Percentiles rank a stretch among this genome's conserved stretches.
These are phyloP conservation scores for Agriopis aurantiaria DNA, from an alignment of 2,888 invertebrate species.

Conservation along the genomic window DNA sequence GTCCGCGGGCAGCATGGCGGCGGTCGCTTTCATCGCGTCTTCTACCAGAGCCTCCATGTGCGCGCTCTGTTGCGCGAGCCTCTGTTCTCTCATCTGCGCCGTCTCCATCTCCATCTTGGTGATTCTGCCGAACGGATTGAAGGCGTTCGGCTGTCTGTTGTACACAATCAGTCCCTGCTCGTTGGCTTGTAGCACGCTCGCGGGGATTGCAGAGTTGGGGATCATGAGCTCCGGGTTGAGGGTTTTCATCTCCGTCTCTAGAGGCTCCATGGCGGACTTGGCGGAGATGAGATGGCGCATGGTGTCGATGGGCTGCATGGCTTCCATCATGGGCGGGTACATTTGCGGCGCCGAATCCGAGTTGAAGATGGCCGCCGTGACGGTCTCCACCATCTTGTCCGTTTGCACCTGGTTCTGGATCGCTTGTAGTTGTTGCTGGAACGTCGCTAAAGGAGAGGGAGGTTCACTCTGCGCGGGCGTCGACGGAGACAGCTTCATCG, in stretches of 20 bases:
- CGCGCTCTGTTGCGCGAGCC: constrained; percentile 75
- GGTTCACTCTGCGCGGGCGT: constrained; percentile 65
- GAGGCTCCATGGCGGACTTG: constrained; percentile 58
- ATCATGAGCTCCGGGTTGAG: constrained; percentile 71
- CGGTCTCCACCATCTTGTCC: constrained; percentile 83
- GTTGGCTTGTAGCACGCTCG: constrained; percentile 55
- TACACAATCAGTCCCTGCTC: constrained; percentile 66
- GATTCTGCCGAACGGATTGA: constrained; percentile 75
- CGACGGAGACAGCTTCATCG: constrained; percentile 85
- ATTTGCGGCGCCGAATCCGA: constrained; percentile 73
- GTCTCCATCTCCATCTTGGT: constrained; percentile 74
- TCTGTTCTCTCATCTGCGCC: constrained; percentile 66
- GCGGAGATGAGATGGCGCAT: constrained; percentile 72
- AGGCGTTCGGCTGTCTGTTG: constrained; percentile 65
- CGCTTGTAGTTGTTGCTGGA: constrained; percentile 80
- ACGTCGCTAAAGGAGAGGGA: constrained; percentile 73
- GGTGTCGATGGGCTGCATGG: constrained; percentile 61
- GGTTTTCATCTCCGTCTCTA: constrained; percentile 70
- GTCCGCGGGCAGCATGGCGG: constrained; percentile 75
- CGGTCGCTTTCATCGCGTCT: constrained; percentile 80
- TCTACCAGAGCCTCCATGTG: constrained; percentile 82
- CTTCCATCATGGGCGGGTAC: constrained; percentile 64
- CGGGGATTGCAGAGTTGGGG: constrained; percentile 54
- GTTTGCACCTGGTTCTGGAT: constrained; percentile 83
- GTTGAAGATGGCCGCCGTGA: constrained; percentile 83